Percentiles rank a stretch among this genome's conserved stretches.
Evolutionary conservation across 2,888 invertebrate genomes (phyloP).

Genomic region (Epirrhoe tristata): DNA sequence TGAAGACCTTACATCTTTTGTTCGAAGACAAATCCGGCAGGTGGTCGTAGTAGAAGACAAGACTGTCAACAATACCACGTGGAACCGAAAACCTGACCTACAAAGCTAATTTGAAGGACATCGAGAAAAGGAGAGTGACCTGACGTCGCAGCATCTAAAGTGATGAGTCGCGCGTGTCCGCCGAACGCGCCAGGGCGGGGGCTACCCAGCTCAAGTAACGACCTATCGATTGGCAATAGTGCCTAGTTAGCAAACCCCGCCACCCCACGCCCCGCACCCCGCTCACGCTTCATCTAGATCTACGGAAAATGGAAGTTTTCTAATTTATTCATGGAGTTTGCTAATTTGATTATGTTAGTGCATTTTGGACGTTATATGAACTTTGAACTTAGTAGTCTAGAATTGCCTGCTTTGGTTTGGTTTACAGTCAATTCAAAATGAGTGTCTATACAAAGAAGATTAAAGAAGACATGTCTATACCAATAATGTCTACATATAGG

Average conservation of each 20-base stretch:
- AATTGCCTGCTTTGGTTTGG: background rate
- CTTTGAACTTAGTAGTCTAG: conserved; percentile 2
- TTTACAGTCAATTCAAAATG: too few relatives aligned
- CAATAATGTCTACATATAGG: too few relatives aligned
- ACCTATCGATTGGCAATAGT: conserved; percentile 85
- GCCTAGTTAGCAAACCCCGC: conserved; percentile 79
- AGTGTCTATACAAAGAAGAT: too few relatives aligned
- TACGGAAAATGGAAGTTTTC: conserved; percentile 50
- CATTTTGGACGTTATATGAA: conserved; percentile 23
- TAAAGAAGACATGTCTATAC: too few relatives aligned
- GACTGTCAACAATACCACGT: conserved; percentile 80
- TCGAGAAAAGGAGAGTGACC: conserved; percentile 86
- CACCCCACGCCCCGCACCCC: conserved; percentile 48
- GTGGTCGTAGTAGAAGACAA: conserved; percentile 52
- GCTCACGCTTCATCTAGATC: conserved; percentile 54
- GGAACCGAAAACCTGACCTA: conserved; percentile 83
- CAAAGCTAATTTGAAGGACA: conserved; percentile 86
- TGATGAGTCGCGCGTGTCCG: conserved; percentile 83
- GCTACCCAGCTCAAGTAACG: conserved; percentile 73
- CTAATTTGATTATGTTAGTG: conserved; percentile 37
- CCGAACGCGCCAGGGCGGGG: conserved; percentile 58
- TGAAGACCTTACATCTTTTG: conserved; percentile 3
- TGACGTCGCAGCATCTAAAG: conserved; percentile 83
- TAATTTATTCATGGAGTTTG: conserved; percentile 58
- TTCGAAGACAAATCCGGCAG: conserved; percentile 47